Base-by-base conservation (phyloP, 2,888 invertebrate genomes). In the Tenthredo livida region DNA sequence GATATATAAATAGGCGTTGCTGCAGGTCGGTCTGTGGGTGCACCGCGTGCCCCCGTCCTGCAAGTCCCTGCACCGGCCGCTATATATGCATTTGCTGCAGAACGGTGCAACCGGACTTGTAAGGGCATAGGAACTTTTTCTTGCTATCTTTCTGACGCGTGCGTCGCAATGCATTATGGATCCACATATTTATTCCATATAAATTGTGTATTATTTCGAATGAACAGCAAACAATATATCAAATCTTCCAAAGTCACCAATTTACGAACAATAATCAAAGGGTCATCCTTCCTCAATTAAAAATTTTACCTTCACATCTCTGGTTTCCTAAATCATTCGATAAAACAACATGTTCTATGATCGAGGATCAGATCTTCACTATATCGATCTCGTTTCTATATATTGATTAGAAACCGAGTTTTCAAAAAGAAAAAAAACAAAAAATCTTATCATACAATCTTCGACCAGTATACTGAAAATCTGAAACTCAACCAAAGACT, bases 61-160 rank as follows among this genome's bases (percentile, higher is more conserved):
- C 47, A 33, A 29, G 43, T n/a, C 40, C 43, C 50, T 47, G 40
- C 50, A 50, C 33, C 33, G 33, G 10, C 33, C n/a, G 54, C 80
- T 21, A 61, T 80, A 37, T 40, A 80, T 40, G 67, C 67, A 67
- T 67, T 83, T 47, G 67, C 67, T 7, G 43, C n/a, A 67, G 65
- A 80, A 80, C 78, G 65, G 75, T 50, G 77, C 84, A 61, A 37
- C 77, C 58, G 82, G 86, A 86, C 87, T 85, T 86, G 84, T 87
- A 87, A 87, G 87, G 87, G 86, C 84, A 87, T 86, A 85, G 80
- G 33, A 61, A 65, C 65, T 78, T 86, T 86, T 86, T 86, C 85
- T 78, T 86, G 37, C 77, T 67, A 67, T 86, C 73, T 54, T 85
- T 85, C 84, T 85, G 86, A 87, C 86, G 85, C 82, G 82, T 54